Evolutionary conservation across 2,797 vertebrate species (phyloP), one percentile per base, ranked within the genome.

Genomic region (Tragelaphus oryx): DNA sequence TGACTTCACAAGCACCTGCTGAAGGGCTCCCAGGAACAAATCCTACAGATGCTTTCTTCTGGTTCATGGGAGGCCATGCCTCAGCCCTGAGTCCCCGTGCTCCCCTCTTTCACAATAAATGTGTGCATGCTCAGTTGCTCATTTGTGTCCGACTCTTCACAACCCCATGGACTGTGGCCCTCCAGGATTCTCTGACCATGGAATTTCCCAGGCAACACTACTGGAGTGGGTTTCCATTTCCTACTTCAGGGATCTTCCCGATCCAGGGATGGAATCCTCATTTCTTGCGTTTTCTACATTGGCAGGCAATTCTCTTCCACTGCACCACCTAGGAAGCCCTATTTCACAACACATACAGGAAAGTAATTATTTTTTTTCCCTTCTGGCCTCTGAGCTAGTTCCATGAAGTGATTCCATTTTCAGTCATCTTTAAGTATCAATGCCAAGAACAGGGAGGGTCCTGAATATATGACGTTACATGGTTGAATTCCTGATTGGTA

Each of bases 401-500:
- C 57, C 46, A 50, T n/a, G 46, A 97, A 89, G 28, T 65, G 44
- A 87, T 30, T 84, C 60, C 11, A 57, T 85, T 78, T 75, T 87
- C 59, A 59, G 50, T 28, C 76, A 82, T 44, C 80, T 92, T 92
- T 92, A 80, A 84, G 60, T 41, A 80, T 78, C 55, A 84, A 24
- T 48, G 91, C 48, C 71, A 83, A 92, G n/a, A 48, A 94, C 41
- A 95, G 20, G 46, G 44, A 96, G n/a, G 13, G 74, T 79, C 62
- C 85, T 88, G 30, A 85, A 46, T 46, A 87, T 13, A 54, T 59
- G 46, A 74, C 22, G 11, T 28, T 41, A 30, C 33, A 41, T 37
- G 37, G 28, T 65, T 60, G 60, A 94, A 82, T 50, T 59, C 46
- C n/a, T 57, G 17, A 84, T 18, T 26, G 55, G 76, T 3, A 37